Conservation (phyloP, 2,113 vertebrate species). For the Oryzias javanicus region DNA sequence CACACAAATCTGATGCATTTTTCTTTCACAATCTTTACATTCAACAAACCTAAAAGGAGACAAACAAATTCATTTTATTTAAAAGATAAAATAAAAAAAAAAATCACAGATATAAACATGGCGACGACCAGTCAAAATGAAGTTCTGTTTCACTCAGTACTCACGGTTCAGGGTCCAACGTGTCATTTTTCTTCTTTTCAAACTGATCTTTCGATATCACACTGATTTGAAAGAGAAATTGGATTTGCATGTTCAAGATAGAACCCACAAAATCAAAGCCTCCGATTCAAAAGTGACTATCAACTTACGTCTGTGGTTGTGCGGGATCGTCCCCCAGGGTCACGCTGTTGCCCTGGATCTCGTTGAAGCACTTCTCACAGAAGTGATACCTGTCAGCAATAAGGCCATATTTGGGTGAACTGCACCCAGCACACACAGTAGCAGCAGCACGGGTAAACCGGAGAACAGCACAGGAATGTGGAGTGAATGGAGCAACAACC, state of each 20-base stretch:
- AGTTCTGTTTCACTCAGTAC: slow-evolving; percentile 58
- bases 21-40: slow-evolving; percentile 98
- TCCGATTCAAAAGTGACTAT: slow-evolving; percentile 15
- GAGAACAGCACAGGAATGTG: slow-evolving; percentile 50
- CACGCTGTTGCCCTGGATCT: slow-evolving; percentile 99
- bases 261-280: slow-evolving; percentile 9
- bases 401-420: slow-evolving; percentile 97
- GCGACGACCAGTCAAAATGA: neutral
- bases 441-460: slow-evolving; percentile 79
- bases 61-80: neutral
- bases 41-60: slow-evolving; percentile 88
- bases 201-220: slow-evolving; percentile 99
- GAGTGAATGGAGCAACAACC: slow-evolving; percentile 48
- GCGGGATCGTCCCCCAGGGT: slow-evolving; percentile 98
- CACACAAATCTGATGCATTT: slow-evolving; percentile 99
- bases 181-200: slow-evolving; percentile 99
- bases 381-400: slow-evolving; percentile 99
- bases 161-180: slow-evolving; percentile 96
- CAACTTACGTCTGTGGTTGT: slow-evolving; percentile 95
- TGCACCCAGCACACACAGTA: slow-evolving; percentile 81
- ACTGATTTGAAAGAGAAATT: slow-evolving; percentile 37
- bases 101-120: neutral
- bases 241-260: slow-evolving; percentile 10
- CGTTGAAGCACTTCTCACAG: slow-evolving; percentile 99
- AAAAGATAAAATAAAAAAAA: neutral